Evolutionary conservation across 2,797 vertebrate genomes (phyloP).

Genomic region (Propithecus perrieri): DNA sequence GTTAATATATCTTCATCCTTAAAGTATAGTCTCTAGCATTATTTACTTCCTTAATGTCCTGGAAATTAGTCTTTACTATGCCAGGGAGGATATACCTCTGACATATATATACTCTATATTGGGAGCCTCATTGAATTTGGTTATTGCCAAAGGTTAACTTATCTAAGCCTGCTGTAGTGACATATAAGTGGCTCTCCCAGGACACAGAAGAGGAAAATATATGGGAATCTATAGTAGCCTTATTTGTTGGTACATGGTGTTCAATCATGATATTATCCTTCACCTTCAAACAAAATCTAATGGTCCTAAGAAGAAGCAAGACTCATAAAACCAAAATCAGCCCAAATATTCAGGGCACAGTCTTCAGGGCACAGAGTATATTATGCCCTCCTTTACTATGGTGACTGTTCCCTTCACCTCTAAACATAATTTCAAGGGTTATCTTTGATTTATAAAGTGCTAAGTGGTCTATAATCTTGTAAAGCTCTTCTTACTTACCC

Average conservation of each 20-base stretch:
- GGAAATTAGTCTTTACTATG: not conserved
- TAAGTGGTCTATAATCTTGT: not conserved
- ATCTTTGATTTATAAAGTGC: not conserved
- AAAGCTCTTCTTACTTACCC: not conserved
- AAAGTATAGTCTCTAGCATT: not conserved
- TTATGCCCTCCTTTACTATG: not conserved
- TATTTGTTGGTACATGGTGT: not conserved
- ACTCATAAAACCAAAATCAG: not conserved
- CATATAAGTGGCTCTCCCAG: not conserved
- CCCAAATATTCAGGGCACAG: not conserved
- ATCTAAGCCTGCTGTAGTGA: not conserved
- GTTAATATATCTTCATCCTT: not conserved
- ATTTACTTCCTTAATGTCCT: not conserved
- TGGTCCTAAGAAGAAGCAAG: not conserved
- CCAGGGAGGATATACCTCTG: not conserved
- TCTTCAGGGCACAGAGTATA: not conserved
- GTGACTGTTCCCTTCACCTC: not conserved
- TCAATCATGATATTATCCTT: not conserved
- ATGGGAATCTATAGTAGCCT: not conserved
- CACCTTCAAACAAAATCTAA: not conserved
- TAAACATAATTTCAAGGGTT: not conserved
- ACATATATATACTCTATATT: rapidly evolving
- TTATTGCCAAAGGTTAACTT: not conserved
- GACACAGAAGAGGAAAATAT: not conserved
- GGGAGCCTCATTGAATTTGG: not conserved